Percentiles rank a stretch among this genome's conserved stretches.
phyloP scores from a whole-genome alignment of 1,140 invertebrate genomes.

The Drosophila pachea region DNA sequence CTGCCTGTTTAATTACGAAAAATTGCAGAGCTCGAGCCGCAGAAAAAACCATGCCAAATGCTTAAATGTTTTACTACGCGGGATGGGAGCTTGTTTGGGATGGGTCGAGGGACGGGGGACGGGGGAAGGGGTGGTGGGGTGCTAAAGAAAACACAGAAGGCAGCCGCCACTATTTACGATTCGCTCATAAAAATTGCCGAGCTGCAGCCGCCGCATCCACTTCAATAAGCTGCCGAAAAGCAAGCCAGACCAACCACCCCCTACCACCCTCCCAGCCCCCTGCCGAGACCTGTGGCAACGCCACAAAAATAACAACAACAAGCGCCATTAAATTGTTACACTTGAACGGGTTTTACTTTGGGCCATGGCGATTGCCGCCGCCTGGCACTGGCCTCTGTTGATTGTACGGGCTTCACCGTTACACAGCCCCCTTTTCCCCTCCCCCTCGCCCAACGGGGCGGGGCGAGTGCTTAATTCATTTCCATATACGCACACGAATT shows the following conservation, averaged over 20 bases:
- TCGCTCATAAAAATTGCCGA: constrained; percentile 46
- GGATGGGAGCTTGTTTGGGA: neutral
- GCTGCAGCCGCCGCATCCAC: constrained; percentile 41
- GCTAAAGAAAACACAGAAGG: constrained; percentile 18
- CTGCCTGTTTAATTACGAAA: constrained; percentile 74
- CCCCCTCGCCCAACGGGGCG: neutral
- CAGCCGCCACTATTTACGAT: constrained; percentile 46
- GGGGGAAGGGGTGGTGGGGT: neutral
- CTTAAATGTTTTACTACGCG: constrained; percentile 44
- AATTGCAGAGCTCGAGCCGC: constrained; percentile 46
- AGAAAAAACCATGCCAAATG: constrained; percentile 33
- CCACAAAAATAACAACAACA: constrained; percentile 48
- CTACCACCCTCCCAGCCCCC: constrained; percentile 1
- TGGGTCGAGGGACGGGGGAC: neutral
- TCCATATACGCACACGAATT: constrained; percentile 70
- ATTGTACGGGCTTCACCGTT: constrained; percentile 22
- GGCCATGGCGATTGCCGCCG: constrained; percentile 61
- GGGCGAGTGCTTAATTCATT: constrained; percentile 54
- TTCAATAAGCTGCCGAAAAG: constrained; percentile 35
- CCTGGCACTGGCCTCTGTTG: constrained; percentile 33
- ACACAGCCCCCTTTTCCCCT: constrained; percentile 2
- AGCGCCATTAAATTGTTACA: constrained; percentile 78
- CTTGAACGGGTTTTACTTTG: constrained; percentile 77
- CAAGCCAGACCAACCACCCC: neutral
- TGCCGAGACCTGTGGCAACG: neutral